Base-by-base conservation (phyloP, 2,888 invertebrate species). In the Troglohyphantes excavatus region DNA sequence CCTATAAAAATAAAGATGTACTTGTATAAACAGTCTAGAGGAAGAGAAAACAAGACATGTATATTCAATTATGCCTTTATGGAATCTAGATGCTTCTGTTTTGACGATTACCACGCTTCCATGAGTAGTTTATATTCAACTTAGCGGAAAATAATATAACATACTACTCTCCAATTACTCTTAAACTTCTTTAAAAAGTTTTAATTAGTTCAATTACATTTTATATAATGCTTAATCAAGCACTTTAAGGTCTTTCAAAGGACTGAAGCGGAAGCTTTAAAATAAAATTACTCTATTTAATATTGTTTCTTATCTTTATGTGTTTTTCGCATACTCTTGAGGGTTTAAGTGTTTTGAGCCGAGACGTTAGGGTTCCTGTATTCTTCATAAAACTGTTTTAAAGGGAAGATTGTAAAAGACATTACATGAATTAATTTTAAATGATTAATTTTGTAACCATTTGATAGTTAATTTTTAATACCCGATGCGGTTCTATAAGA, bases 31-130 rank as follows among this genome's bases (percentile, higher is more conserved):
- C 67, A 46, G 67, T 53, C 79, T 43, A 27, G 23, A 26, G 11
- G 67, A 17, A 46, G 19, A n/a, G 53, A 6, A 43, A 23, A 79
- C 29, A 46, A 26, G 46, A 78, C 65, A 65, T 65, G 78, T 23
- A 67, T 65, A 68, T 78, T 26, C 79, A 68, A 79, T 79, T 79
- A 67, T 46, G 65, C 29, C 53, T 79, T 79, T 79, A 79, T 79
- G 67, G 29, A n/a, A 23, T 43, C 46, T 17, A 29, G 68, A 68
- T 68, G 67, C 23, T 68, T 21, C 27, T 79, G 68, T 67, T 79
- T 26, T 19, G 75, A 59, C 11, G 23, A 39, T 43, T 13, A 59
- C 29, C 29, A 19, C 29, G n/a, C 75, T 46, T 13, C 9, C 26
- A 43, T 68, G 27, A 19, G 17, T 11, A 46, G 19, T 46, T 43